Percentiles rank a stretch among this genome's conserved stretches.
These are phyloP conservation scores for Cyclophora punctaria DNA, from an alignment of 2,888 invertebrate species.

Conservation along the genomic window DNA sequence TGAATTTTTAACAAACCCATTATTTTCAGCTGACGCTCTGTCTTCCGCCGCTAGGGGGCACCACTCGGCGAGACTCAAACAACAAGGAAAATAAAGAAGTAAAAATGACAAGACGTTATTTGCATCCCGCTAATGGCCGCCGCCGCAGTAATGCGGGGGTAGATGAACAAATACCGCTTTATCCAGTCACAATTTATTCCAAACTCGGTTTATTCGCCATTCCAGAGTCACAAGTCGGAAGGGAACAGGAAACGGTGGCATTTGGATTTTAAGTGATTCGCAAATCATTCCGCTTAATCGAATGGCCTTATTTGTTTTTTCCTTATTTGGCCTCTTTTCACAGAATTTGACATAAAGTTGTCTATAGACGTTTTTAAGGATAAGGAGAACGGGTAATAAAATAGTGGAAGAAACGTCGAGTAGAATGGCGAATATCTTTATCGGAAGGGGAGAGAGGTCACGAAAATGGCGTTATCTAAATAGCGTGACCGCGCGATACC, in stretches of 20 bases:
- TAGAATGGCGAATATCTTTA: slow-evolving; percentile 41
- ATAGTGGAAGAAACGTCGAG: slow-evolving; percentile 32
- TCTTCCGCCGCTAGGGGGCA: slow-evolving; percentile 8
- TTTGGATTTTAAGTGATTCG: slow-evolving; percentile 68
- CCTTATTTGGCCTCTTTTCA: slow-evolving; percentile 33
- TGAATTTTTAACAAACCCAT: slow-evolving; percentile 6
- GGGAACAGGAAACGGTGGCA: slow-evolving; percentile 61
- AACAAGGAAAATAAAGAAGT: slow-evolving; percentile 67
- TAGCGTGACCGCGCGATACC: slow-evolving; percentile 66
- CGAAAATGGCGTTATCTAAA: slow-evolving; percentile 67
- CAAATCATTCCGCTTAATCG: slow-evolving; percentile 71
- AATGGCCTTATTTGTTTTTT: slow-evolving; percentile 63
- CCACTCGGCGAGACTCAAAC: slow-evolving; percentile 9
- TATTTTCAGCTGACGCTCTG: no score
- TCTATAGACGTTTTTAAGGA: slow-evolving; percentile 5
- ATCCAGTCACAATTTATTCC: slow-evolving; percentile 74
- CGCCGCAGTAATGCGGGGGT: slow-evolving; percentile 69
- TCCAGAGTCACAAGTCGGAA: slow-evolving; percentile 55
- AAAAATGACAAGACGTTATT: slow-evolving; percentile 75
- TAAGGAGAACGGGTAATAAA: slow-evolving; percentile 12
- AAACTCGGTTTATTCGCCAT: slow-evolving; percentile 66
- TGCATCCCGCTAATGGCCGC: slow-evolving; percentile 72
- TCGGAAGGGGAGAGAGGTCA: slow-evolving; percentile 51
- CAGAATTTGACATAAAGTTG: slow-evolving; percentile 6
- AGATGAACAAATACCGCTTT: slow-evolving; percentile 74